phyloP scores from a whole-genome alignment of 2,888 invertebrate genomes.

The Megamerina dolium region DNA sequence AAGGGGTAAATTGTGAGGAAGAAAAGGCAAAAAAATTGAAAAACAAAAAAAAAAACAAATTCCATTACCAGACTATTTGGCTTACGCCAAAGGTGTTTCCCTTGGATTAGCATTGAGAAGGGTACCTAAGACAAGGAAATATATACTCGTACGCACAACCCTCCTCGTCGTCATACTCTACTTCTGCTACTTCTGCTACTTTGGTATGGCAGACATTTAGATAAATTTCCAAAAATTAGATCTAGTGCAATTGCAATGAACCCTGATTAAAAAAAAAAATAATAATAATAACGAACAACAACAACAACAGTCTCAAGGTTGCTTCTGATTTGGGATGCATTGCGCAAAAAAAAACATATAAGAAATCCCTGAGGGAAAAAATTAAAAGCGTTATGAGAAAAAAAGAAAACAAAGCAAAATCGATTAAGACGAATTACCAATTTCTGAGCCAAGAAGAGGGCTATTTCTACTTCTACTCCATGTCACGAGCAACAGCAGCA shows the following conservation, averaged over 20 bases:
- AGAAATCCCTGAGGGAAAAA: too few relatives aligned
- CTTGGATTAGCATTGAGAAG: slow-evolving; percentile 27
- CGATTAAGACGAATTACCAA: slow-evolving; percentile 19
- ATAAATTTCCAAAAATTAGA: slow-evolving; percentile 41
- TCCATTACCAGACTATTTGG: slow-evolving; percentile 8
- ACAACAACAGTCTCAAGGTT: too few relatives aligned
- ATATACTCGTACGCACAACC: too few relatives aligned
- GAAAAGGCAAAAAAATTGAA: slow-evolving; percentile 1
- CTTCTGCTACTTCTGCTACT: too few relatives aligned
- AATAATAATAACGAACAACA: too few relatives aligned
- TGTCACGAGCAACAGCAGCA: neutral
- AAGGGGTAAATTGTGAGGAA: neutral
- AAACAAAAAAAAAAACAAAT: neutral
- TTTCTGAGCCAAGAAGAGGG: too few relatives aligned
- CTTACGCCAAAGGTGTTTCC: slow-evolving; percentile 20
- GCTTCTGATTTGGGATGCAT: too few relatives aligned
- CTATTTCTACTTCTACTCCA: too few relatives aligned
- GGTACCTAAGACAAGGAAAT: slow-evolving; percentile 16
- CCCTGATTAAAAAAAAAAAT: too few relatives aligned
- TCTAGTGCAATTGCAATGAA: slow-evolving; percentile 28
- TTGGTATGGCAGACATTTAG: too few relatives aligned
- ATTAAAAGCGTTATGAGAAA: neutral
- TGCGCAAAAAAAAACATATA: too few relatives aligned
- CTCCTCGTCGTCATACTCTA: too few relatives aligned
- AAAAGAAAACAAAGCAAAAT: slow-evolving; percentile 7